phyloP scores from a whole-genome alignment of 2,888 invertebrate species.

The Panopea generosa region DNA sequence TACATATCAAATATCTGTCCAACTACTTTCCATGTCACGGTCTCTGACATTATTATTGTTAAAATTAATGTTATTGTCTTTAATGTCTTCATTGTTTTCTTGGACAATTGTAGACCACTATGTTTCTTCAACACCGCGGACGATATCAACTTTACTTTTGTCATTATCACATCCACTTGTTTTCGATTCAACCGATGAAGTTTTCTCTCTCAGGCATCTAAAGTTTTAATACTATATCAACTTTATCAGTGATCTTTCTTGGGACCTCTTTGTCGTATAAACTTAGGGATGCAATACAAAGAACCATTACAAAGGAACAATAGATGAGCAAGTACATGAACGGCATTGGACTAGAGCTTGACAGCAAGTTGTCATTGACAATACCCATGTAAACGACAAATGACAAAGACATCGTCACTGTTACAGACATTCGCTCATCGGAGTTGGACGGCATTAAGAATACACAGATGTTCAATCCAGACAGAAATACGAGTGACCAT shows the following conservation, averaged over 20 bases:
- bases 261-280: slow-evolving; percentile 29
- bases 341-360: slow-evolving; percentile 48
- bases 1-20: slow-evolving; percentile 15
- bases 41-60: too few species aligned
- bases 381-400: slow-evolving; percentile 56
- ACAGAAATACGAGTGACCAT: slow-evolving; percentile 40
- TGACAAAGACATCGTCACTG: slow-evolving; percentile 52
- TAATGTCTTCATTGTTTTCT: too few species aligned
- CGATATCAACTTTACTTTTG: too few species aligned
- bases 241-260: background rate
- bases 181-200: too few species aligned
- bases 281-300: slow-evolving; percentile 43
- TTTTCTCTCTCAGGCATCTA: background rate
- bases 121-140: too few species aligned
- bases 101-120: too few species aligned
- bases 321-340: slow-evolving; percentile 50
- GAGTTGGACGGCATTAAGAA: slow-evolving; percentile 44
- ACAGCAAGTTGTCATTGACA: slow-evolving; percentile 46
- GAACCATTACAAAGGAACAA: slow-evolving; percentile 35
- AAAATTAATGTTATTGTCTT: too few species aligned
- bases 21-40: slow-evolving; percentile 19
- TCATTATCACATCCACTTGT: too few species aligned
- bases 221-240: background rate
- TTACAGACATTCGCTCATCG: slow-evolving; percentile 52
- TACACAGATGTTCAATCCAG: slow-evolving; percentile 36